Conservation (phyloP, 2,888 invertebrate genomes). For the Pandemis corylana region DNA sequence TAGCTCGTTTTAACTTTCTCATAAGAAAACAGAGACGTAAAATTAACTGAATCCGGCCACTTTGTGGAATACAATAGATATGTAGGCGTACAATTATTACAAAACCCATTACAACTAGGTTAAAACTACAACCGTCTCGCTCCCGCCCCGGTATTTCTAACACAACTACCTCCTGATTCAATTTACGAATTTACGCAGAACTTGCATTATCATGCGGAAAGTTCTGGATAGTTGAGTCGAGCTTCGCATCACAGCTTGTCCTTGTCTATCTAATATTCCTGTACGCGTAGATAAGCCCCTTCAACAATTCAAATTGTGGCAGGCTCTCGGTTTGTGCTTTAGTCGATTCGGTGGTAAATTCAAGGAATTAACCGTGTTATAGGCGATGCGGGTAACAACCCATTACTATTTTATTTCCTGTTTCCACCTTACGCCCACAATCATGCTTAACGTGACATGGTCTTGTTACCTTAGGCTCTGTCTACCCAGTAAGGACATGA, state of each 20-base stretch:
- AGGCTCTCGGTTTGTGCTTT: constrained; percentile 42
- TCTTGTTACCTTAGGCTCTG: too few species aligned
- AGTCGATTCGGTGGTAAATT: constrained; percentile 30
- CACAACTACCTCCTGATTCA: constrained; percentile 18
- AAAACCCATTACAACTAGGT: background rate
- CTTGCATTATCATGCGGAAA: constrained; percentile 34
- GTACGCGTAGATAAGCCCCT: constrained; percentile 31
- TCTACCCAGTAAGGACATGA: background rate
- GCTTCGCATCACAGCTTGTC: constrained; percentile 9
- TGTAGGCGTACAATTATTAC: background rate
- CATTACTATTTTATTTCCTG: too few species aligned
- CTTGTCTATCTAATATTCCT: constrained; percentile 39
- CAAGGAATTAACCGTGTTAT: background rate
- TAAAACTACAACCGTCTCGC: background rate
- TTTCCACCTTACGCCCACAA: too few species aligned
- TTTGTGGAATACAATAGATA: too few species aligned
- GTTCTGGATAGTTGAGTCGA: constrained; percentile 32
- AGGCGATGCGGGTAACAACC: too few species aligned
- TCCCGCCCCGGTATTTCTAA: constrained; percentile 12
- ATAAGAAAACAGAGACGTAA: too few species aligned
- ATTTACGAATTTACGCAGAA: constrained; percentile 18
- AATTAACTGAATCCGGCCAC: too few species aligned
- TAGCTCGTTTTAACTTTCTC: too few species aligned
- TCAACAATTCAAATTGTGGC: constrained; percentile 22
- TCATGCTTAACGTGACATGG: too few species aligned